These are phyloP conservation scores for Turnix velox DNA, from an alignment of 2,113 vertebrate genomes.

Conservation along the genomic window DNA sequence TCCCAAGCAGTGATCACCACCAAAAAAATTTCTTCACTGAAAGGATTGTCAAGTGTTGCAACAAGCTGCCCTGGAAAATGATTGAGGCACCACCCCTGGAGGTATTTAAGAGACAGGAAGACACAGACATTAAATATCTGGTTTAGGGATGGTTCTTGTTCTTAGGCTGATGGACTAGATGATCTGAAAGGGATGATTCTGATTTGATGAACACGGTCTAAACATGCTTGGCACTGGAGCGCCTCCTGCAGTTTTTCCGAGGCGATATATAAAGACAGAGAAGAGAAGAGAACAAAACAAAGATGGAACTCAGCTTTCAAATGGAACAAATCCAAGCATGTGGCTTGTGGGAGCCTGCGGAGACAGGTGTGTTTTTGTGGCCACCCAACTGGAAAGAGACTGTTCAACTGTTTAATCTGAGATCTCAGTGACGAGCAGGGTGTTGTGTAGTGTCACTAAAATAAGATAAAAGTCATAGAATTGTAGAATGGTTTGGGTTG, in stretches of 20 bases:
- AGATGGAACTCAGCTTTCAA: background rate
- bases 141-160: too few relatives aligned
- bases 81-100: too few relatives aligned
- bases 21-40: too few relatives aligned
- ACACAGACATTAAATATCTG: too few relatives aligned
- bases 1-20: background rate
- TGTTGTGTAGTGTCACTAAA: background rate
- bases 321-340: fast-evolving
- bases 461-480: background rate
- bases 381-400: background rate
- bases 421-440: background rate
- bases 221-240: background rate
- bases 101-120: too few relatives aligned
- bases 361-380: background rate
- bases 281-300: background rate
- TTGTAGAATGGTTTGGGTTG: too few relatives aligned
- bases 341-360: background rate
- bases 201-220: background rate
- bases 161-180: too few relatives aligned
- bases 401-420: background rate
- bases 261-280: background rate
- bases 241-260: background rate
- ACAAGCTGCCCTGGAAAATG: too few relatives aligned
- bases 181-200: too few relatives aligned
- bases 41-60: too few relatives aligned